Percentiles rank a stretch among this genome's conserved stretches.
These are phyloP conservation scores for Steinernema hermaphroditum DNA, from an alignment of 2,888 invertebrate genomes.

Conservation along the genomic window DNA sequence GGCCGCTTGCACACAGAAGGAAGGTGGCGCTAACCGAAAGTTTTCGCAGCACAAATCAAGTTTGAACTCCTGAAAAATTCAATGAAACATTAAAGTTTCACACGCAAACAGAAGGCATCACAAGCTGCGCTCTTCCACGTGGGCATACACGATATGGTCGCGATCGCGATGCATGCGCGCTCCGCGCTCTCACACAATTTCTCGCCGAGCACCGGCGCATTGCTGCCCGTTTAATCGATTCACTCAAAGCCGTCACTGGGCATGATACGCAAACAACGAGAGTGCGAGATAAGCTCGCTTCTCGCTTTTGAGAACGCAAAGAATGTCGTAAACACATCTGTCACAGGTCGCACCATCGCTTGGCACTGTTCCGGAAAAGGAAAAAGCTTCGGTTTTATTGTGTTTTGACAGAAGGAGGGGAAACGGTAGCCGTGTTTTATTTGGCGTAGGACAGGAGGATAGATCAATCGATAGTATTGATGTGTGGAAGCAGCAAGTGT, in stretches of 20 bases:
- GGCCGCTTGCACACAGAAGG: background rate
- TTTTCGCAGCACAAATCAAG: background rate
- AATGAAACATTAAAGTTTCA: background rate
- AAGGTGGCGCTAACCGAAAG: background rate
- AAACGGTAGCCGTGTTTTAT: too few relatives aligned
- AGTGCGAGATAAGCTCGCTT: too few relatives aligned
- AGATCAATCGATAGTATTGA: too few relatives aligned
- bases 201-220: background rate
- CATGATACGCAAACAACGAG: too few relatives aligned
- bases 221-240: conserved; percentile 18
- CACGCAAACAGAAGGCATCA: background rate
- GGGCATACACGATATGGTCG: background rate
- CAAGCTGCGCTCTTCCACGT: background rate
- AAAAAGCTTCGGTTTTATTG: too few relatives aligned
- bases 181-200: conserved; percentile 1
- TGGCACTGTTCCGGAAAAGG: too few relatives aligned
- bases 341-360: too few relatives aligned
- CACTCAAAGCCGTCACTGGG: background rate
- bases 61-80: conserved; percentile 1
- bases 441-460: too few relatives aligned
- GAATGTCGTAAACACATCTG: too few relatives aligned
- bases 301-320: too few relatives aligned
- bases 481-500: too few relatives aligned
- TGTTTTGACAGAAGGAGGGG: too few relatives aligned
- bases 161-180: background rate